Evolutionary conservation across 2,797 vertebrate genomes (phyloP).

Genomic region (Myotis findleyi): DNA sequence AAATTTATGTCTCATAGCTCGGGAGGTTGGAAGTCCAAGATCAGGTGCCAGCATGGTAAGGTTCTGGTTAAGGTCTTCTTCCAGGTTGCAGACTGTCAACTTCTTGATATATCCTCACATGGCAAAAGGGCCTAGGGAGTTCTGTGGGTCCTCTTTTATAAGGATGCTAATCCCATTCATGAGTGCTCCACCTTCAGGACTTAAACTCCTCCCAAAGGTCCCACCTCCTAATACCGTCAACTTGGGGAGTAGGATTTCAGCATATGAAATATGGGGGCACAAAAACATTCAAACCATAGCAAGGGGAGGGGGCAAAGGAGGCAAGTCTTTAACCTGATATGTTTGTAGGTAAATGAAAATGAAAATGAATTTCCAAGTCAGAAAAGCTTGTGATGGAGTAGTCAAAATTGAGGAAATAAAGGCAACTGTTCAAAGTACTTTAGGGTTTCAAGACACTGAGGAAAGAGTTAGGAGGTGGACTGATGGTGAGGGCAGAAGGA

Average conservation of each 20-base stretch:
- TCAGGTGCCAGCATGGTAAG: background rate
- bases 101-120: background rate
- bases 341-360: background rate
- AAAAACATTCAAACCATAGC: background rate
- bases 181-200: background rate
- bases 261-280: background rate
- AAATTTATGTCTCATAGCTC: background rate
- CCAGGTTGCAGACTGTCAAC: background rate
- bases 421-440: background rate
- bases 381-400: background rate
- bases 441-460: background rate
- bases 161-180: background rate
- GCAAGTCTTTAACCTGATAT: background rate
- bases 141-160: background rate
- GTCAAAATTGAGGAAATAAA: background rate
- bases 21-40: background rate
- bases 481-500: background rate
- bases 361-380: slow-evolving; percentile 2
- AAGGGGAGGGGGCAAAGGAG: background rate
- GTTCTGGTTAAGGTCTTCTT: background rate
- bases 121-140: background rate
- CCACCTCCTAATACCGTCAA: background rate
- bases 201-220: background rate
- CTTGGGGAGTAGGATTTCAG: background rate
- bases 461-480: background rate